These are phyloP conservation scores for Scytalopus superciliaris DNA, from an alignment of 2,113 vertebrate species.

Conservation along the genomic window DNA sequence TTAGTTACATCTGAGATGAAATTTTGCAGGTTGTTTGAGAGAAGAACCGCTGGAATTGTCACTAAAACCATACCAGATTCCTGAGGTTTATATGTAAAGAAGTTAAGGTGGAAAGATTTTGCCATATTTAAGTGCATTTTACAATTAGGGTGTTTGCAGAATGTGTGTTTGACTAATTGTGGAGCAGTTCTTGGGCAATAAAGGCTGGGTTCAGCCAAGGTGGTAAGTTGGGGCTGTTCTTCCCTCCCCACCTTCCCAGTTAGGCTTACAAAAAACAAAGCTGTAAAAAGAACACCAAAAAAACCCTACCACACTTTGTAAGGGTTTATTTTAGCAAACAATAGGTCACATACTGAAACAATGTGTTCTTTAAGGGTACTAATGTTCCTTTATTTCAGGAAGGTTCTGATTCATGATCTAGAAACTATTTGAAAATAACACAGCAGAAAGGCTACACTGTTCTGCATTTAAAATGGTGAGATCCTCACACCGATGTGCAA, in stretches of 20 bases:
- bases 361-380: background rate
- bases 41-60: background rate
- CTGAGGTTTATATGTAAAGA: background rate
- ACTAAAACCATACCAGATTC: background rate
- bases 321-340: conserved; percentile 11
- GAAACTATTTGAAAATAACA: background rate
- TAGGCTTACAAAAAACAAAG: background rate
- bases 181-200: background rate
- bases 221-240: background rate
- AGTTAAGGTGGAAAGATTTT: background rate
- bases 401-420: conserved; percentile 17
- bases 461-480: background rate
- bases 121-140: background rate
- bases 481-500: background rate
- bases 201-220: background rate
- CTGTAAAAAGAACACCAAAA: background rate
- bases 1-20: background rate
- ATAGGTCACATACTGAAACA: background rate
- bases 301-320: background rate
- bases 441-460: background rate
- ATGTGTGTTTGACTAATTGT: background rate
- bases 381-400: conserved; percentile 13
- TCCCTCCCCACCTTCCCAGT: background rate
- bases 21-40: background rate
- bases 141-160: background rate